Evolutionary conservation across 1,140 invertebrate genomes (phyloP), one percentile per base, ranked within the genome.

Genomic region (Sarcophaga bullata): DNA sequence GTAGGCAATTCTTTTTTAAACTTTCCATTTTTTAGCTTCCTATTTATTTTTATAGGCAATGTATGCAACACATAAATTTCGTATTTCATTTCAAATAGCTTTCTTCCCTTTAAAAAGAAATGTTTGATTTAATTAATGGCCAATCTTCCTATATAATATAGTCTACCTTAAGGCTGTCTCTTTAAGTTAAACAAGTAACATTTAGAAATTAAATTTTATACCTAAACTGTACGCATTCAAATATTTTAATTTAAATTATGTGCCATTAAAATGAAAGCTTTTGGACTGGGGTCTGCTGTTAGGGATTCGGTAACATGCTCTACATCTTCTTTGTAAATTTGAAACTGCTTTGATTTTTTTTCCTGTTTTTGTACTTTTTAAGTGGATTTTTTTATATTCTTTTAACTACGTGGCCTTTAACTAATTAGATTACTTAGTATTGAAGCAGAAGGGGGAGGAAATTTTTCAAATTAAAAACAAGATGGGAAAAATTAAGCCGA

Each of bases 351-450:
- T 11, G 6, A 73, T 17, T 76, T 76, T 48, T 78, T 46, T 52
- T 78, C n/a, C 17, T 73, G 17, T 15, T 62, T 62, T 15, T 72
- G 19, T 47, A 5, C 73, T 52, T 50, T 37, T 50, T 10, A 17
- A 17, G 49, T 37, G 25, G 25, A 37, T 78, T 78, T 76, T 49
- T 76, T 78, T 75, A 50, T 78, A 78, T 78, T 52, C 75, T 78
- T 78, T 52, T 9, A 15, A 78, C 15, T 49, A 78, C 49, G 49
- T 78, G 75, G 75, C 25, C 75, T 48, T 78, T 78, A 78, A 78
- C 75, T 78, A 78, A 78, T 78, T 78, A 78, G 48, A 78, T 78
- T 78, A 78, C 48, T 78, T 50, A 73, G 46, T 37, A 46, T 73
- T 13, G 1, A 4, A 6, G 1, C 13, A 9, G 50, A 1, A 68